These are phyloP conservation scores for Bubo bubo DNA, from an alignment of 2,113 vertebrate genomes.

Conservation along the genomic window DNA sequence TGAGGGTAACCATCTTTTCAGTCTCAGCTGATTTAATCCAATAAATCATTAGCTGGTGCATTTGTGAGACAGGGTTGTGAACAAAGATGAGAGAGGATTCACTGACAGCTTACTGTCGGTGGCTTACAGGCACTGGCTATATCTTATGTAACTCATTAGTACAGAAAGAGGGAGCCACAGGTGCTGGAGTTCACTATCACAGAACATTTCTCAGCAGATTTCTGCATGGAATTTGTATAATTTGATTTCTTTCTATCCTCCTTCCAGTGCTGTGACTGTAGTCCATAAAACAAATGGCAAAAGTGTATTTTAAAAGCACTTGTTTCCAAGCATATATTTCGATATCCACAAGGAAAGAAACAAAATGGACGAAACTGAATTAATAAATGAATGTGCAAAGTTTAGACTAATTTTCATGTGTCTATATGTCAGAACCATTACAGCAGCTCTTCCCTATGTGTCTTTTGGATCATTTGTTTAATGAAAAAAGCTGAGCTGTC, in stretches of 20 bases:
- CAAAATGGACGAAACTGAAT: background rate
- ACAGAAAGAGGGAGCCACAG: background rate
- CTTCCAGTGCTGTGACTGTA: background rate
- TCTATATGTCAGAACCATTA: background rate
- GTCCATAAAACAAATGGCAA: background rate
- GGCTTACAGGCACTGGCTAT: background rate
- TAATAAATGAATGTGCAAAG: background rate
- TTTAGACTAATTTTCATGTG: background rate
- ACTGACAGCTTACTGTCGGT: background rate
- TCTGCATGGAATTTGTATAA: fast-evolving
- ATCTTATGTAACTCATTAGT: background rate
- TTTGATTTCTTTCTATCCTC: background rate
- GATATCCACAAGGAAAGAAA: background rate
- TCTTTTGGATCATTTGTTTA: background rate
- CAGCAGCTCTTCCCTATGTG: background rate
- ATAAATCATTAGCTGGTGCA: background rate
- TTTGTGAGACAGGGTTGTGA: background rate
- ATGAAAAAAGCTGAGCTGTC: background rate
- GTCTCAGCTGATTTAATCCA: background rate
- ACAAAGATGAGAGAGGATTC: background rate
- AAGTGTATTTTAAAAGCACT: background rate
- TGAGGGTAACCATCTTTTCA: background rate
- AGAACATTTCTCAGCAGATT: background rate
- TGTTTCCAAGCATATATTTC: background rate
- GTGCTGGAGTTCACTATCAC: background rate